phyloP scores from a whole-genome alignment of 2,888 invertebrate species.

The Hirtodrosophila duncani region DNA sequence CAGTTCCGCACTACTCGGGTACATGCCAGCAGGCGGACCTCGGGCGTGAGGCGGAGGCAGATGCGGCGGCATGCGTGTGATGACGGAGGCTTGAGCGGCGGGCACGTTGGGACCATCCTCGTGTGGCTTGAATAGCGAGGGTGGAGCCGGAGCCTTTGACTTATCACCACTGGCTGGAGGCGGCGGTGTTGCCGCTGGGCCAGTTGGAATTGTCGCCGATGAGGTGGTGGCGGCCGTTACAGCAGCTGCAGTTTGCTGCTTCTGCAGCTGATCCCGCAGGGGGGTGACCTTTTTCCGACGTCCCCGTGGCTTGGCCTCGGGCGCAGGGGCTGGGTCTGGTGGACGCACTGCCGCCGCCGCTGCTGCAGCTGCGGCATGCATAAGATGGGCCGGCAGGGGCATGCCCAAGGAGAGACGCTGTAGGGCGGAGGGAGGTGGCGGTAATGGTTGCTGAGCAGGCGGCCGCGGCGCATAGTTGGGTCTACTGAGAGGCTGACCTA shows the following conservation, averaged over 20 bases:
- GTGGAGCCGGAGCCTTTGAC: slow-evolving; percentile 74
- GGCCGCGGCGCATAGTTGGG: slow-evolving; percentile 48
- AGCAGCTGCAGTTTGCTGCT: slow-evolving; percentile 80
- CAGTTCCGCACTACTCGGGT: slow-evolving; percentile 54
- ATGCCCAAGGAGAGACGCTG: slow-evolving; percentile 54
- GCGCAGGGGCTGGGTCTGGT: slow-evolving; percentile 21
- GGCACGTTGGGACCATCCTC: slow-evolving; percentile 31
- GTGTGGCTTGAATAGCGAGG: slow-evolving; percentile 80
- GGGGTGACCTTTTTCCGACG: slow-evolving; percentile 78
- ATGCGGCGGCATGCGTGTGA: slow-evolving; percentile 81
- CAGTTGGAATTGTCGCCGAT: too few species aligned
- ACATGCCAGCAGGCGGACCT: slow-evolving; percentile 54
- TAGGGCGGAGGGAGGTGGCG: slow-evolving; percentile 44
- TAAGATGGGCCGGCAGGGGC: slow-evolving; percentile 53
- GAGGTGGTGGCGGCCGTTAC: slow-evolving; percentile 79
- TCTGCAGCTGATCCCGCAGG: slow-evolving; percentile 78
- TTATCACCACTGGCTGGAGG: slow-evolving; percentile 34
- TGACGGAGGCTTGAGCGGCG: slow-evolving; percentile 80
- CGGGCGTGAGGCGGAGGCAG: slow-evolving; percentile 49
- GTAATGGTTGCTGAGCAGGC: slow-evolving; percentile 42
- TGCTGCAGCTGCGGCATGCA: slow-evolving; percentile 51
- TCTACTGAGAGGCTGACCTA: slow-evolving; percentile 71
- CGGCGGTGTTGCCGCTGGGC: slow-evolving; percentile 30
- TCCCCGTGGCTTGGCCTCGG: slow-evolving; percentile 74
- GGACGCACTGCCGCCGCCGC: slow-evolving; percentile 43